Percentiles rank a stretch among this genome's conserved stretches.
Conservation (phyloP, 64 coral and sea anemone species). For the Montipora cactus region DNA sequence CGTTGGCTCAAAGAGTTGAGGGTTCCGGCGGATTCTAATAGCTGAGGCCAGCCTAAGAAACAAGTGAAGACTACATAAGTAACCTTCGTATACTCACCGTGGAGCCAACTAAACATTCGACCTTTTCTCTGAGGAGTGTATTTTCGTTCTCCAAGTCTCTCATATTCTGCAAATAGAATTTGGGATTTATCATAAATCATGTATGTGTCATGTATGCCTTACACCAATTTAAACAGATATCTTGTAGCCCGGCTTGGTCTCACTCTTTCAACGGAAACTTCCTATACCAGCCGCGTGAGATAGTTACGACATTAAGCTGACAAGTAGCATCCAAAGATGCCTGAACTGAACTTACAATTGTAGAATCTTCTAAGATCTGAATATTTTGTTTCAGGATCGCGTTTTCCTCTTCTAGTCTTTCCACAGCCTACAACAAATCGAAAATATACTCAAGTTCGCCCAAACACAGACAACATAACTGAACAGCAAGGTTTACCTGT, state of each 20-base stretch:
- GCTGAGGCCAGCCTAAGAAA: neutral
- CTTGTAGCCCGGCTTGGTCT: too few species aligned
- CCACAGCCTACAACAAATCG: conserved; percentile 18
- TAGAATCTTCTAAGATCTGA: conserved; percentile 18
- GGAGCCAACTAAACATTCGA: neutral
- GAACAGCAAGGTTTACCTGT: neutral
- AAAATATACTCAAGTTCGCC: neutral
- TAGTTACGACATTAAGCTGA: too few species aligned
- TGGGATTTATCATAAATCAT: too few species aligned
- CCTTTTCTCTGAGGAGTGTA: neutral
- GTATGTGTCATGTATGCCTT: too few species aligned
- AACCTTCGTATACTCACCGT: neutral
- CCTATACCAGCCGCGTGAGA: too few species aligned
- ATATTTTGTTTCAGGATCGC: conserved; percentile 28
- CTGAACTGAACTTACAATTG: neutral
- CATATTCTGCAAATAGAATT: conserved; percentile 16
- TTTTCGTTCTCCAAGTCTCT: conserved; percentile 21
- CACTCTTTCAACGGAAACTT: too few species aligned
- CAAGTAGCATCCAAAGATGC: neutral
- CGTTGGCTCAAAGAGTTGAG: too few species aligned
- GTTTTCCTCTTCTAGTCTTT: conserved; percentile 51
- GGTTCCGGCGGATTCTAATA: too few species aligned
- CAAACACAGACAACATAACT: neutral
- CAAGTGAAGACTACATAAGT: neutral
- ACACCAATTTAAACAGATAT: too few species aligned